phyloP scores from a whole-genome alignment of 2,113 vertebrate genomes.

The Prietella phreatophila region DNA sequence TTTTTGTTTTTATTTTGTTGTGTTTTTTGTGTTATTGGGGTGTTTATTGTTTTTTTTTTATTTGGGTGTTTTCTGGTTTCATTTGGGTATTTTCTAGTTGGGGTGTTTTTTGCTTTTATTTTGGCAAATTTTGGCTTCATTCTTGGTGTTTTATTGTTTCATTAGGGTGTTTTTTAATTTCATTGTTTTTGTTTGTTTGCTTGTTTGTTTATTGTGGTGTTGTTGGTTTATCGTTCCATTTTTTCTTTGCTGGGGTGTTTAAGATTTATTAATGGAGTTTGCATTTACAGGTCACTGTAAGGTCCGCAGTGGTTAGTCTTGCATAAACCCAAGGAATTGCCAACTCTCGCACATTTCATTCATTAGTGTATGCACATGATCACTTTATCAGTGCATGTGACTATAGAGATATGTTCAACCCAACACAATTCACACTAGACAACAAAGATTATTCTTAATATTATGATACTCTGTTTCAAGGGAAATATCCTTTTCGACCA shows the following conservation, averaged over 20 bases:
- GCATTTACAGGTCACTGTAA: not conserved
- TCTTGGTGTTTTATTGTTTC: not conserved
- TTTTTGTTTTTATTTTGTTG: too few species aligned
- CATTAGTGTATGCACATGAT: not conserved
- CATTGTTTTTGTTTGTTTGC: too few species aligned
- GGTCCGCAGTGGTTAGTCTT: too few species aligned
- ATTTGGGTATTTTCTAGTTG: not conserved
- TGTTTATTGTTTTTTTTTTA: too few species aligned
- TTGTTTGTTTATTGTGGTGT: too few species aligned
- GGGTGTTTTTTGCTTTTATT: not conserved
- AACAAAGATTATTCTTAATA: not conserved
- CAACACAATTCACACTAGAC: not conserved
- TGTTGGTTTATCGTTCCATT: not conserved
- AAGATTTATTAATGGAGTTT: not conserved
- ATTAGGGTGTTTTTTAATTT: too few species aligned
- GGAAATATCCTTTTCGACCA: not conserved
- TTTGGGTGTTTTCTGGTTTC: too few species aligned
- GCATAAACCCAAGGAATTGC: not conserved
- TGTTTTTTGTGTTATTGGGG: too few species aligned
- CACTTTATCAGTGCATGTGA: not conserved
- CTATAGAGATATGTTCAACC: not conserved
- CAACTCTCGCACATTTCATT: not conserved
- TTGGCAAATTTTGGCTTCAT: too few species aligned
- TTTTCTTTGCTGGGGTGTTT: not conserved
- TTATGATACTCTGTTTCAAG: not conserved